Evolutionary conservation across 2,113 vertebrate genomes (phyloP), one percentile per base, ranked within the genome.

Genomic region (Tauraco erythrolophus): DNA sequence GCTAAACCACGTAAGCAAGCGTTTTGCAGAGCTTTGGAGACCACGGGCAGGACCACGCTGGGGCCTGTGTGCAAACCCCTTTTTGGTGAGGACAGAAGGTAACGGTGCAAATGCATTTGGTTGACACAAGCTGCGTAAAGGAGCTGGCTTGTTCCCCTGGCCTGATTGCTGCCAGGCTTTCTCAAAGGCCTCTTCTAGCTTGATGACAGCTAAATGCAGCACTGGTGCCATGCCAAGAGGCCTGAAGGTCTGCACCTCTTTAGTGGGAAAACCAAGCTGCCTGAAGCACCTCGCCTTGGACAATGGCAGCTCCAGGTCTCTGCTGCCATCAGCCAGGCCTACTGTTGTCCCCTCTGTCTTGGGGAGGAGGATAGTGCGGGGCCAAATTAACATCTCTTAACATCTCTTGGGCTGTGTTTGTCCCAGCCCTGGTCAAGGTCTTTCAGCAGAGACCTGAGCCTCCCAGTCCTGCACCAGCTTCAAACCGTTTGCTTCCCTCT

Each of bases 161-260:
- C 83, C 77, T 87, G 35, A 21, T 53, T 75, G 27, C 56, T 96
- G 68, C 77, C 57, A 62, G 69, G 61, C 70, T 75, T 61, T 82
- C 75, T 84, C 64, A 83, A 81, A 91, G 80, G 35, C 68, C 91
- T 86, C 82, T 93, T 93, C 92, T 83, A 83, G 41, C 54, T 90
- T 14, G 51, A 51, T 90, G 94, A 96, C 88, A n/a, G n/a, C 94
- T 85, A 93, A 88, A 93, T 88, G 90, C 46, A 88, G 79, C 33
- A 0, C 37, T 51, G 51, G 75, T 30, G 31, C 71, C 19, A 8
- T 94, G 88, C 95, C 68, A 74, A 78, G 64, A 78, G 54, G 76
- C 96, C 92, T 23, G 71, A 64, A 60, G 95, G 71, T 84, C 68
- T 92, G 91, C 95, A 95, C 79, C 88, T 97, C 88, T 30, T 51